Conservation (phyloP, 2,888 invertebrate species). For the Dolichomitus sp. region DNA sequence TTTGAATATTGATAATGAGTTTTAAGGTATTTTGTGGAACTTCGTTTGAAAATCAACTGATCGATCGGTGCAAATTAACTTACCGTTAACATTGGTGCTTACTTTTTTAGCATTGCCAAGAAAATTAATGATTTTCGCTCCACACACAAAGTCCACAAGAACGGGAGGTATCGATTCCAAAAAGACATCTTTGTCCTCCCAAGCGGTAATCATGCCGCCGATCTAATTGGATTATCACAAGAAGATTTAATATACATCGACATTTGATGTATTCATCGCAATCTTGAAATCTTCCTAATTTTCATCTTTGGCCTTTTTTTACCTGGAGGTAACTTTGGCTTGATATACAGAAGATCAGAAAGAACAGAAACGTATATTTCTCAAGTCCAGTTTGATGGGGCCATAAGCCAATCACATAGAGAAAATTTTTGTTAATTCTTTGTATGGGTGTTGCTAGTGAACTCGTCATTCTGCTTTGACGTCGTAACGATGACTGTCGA, state of each 20-base stretch:
- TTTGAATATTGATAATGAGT: too few relatives aligned
- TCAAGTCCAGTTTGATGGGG: constrained; percentile 71
- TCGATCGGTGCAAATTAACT: background rate
- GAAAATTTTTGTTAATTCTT: constrained; percentile 62
- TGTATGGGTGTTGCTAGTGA: constrained; percentile 63
- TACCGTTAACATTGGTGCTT: background rate
- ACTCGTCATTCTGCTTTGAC: constrained; percentile 53
- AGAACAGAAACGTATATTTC: constrained; percentile 62
- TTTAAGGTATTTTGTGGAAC: background rate
- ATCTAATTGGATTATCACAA: constrained; percentile 45
- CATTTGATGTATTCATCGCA: background rate
- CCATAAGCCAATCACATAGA: constrained; percentile 73
- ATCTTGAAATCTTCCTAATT: background rate
- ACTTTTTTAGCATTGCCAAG: constrained; percentile 65
- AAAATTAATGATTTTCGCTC: constrained; percentile 65
- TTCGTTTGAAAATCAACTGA: background rate
- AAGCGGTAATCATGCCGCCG: constrained; percentile 71
- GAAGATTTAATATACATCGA: background rate
- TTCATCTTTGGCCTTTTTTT: background rate
- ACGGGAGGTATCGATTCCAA: constrained; percentile 69
- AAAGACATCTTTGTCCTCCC: constrained; percentile 68
- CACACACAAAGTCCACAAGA: constrained; percentile 66
- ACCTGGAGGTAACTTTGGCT: constrained; percentile 57
- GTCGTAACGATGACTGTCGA: constrained; percentile 43
- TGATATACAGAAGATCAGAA: constrained; percentile 66